Percentiles rank a stretch among this genome's conserved stretches.
These are phyloP conservation scores for Exaiptasia diaphana DNA, from an alignment of 64 coral and sea anemone genomes.

Conservation along the genomic window DNA sequence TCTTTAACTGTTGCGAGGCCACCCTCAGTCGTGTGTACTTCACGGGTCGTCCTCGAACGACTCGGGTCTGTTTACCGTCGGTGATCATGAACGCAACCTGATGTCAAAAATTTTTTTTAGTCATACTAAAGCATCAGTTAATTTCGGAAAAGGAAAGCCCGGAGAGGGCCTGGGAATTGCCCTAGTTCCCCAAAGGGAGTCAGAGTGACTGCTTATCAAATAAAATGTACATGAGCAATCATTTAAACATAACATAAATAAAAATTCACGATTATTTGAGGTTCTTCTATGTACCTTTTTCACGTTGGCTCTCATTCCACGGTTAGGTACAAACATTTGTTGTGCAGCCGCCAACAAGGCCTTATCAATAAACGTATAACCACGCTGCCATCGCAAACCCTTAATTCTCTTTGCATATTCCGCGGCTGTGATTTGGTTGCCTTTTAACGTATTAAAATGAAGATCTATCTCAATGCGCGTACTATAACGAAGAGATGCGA, in stretches of 20 bases:
- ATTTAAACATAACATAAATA: background rate
- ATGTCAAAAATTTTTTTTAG: background rate
- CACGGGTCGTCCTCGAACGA: too few relatives aligned
- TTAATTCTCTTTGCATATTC: background rate
- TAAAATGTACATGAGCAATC: background rate
- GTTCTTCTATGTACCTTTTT: conserved; percentile 42
- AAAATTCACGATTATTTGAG: background rate
- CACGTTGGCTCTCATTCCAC: conserved; percentile 57
- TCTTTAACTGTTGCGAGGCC: background rate
- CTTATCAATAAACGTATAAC: conserved; percentile 72
- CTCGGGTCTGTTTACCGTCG: conserved; percentile 31
- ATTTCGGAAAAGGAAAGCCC: background rate
- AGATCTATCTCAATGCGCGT: conserved; percentile 29
- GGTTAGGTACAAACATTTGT: conserved; percentile 16
- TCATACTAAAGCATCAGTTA: background rate
- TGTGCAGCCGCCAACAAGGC: conserved; percentile 42
- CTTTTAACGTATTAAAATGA: conserved; percentile 10
- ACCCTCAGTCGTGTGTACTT: background rate
- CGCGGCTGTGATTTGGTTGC: background rate
- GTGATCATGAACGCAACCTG: conserved; percentile 45
- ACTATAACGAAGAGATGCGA: conserved; percentile 68
- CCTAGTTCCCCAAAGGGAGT: background rate
- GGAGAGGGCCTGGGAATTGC: background rate
- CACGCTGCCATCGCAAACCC: conserved; percentile 42
- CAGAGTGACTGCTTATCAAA: background rate